Conservation (phyloP, 2,797 vertebrate species). For the Macropus fuliginosus region DNA sequence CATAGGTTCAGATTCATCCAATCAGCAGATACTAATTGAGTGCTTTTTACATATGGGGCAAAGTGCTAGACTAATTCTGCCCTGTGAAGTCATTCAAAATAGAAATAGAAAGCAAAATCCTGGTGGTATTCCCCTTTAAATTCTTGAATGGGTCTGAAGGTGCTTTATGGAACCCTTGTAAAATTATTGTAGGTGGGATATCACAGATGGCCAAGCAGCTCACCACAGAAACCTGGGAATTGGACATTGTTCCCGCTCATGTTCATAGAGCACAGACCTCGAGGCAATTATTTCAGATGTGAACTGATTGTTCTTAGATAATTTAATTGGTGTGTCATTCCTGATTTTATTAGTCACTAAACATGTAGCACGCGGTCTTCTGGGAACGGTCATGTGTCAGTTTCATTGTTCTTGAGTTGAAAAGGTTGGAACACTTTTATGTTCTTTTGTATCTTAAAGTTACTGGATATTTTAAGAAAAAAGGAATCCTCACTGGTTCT, state of each 20-base stretch:
- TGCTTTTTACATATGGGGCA: neutral
- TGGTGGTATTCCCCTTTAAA: neutral
- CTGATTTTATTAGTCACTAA: neutral
- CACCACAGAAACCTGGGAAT: neutral
- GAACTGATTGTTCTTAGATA: neutral
- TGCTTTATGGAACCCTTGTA: fast-evolving
- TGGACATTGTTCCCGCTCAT: fast-evolving
- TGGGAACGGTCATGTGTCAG: fast-evolving
- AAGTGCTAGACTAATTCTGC: neutral
- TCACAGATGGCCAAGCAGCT: too few species aligned
- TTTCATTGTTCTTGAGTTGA: fast-evolving
- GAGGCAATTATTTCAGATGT: neutral
- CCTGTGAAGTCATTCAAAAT: neutral
- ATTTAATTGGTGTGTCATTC: neutral
- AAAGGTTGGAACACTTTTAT: neutral
- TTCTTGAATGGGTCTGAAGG: neutral
- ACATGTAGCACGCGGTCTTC: fast-evolving
- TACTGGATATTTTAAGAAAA: neutral
- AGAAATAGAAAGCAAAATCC: neutral
- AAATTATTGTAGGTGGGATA: neutral
- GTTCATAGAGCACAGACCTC: neutral
- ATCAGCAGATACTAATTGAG: neutral
- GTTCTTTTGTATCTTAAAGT: neutral
- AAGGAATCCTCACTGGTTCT: neutral
- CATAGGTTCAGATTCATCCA: neutral